These are phyloP conservation scores for Cancer borealis DNA, from an alignment of 2,888 invertebrate genomes.

Conservation along the genomic window DNA sequence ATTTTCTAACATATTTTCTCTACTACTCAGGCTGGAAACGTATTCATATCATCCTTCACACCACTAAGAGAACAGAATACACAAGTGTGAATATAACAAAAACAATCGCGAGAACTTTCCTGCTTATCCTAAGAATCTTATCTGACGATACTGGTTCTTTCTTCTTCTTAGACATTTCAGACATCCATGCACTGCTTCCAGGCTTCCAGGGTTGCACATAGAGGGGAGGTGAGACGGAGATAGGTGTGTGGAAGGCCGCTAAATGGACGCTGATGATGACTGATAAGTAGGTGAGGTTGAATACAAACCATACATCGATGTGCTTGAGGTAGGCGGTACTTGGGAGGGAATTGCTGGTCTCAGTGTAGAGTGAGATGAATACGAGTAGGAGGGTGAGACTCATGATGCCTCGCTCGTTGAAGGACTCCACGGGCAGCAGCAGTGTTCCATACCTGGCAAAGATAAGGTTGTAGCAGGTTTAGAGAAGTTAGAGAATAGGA, in stretches of 20 bases:
- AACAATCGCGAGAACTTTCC: neutral
- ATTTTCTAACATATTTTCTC: neutral
- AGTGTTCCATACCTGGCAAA: slow-evolving; percentile 57
- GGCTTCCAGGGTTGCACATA: neutral
- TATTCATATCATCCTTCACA: neutral
- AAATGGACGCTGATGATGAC: slow-evolving; percentile 61
- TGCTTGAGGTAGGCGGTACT: slow-evolving; percentile 65
- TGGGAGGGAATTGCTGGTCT: slow-evolving; percentile 63
- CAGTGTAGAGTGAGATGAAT: slow-evolving; percentile 66
- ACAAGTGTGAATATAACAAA: slow-evolving; percentile 32
- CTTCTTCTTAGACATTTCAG: neutral
- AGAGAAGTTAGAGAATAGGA: too few species aligned
- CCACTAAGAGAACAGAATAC: neutral
- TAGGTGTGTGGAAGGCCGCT: slow-evolving; percentile 41
- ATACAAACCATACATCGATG: slow-evolving; percentile 67
- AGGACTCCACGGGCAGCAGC: slow-evolving; percentile 55
- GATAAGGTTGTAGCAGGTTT: too few species aligned
- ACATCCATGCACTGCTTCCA: neutral
- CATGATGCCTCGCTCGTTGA: slow-evolving; percentile 62
- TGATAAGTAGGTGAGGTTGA: slow-evolving; percentile 59
- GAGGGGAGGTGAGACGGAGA: neutral
- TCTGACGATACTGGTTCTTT: neutral
- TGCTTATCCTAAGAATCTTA: neutral
- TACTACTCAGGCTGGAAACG: neutral
- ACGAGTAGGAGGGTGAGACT: slow-evolving; percentile 59